phyloP scores from a whole-genome alignment of 2,797 vertebrate genomes.

The Gallirallus australis region DNA sequence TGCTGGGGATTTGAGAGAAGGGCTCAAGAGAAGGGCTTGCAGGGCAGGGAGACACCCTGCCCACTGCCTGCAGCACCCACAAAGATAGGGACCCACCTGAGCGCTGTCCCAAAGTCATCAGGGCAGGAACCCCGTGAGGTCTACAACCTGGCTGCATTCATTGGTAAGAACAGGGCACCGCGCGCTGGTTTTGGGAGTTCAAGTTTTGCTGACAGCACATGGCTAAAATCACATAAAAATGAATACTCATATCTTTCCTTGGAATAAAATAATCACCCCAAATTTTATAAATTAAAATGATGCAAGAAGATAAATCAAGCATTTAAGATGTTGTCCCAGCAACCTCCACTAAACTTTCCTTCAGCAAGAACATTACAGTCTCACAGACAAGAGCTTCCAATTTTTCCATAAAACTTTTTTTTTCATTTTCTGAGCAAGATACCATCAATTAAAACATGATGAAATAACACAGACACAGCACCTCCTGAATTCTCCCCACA shows the following conservation, averaged over 20 bases:
- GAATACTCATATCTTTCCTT: background rate
- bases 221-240: background rate
- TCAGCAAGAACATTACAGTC: background rate
- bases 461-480: background rate
- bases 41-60: background rate
- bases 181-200: background rate
- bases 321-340: background rate
- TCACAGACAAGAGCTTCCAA: background rate
- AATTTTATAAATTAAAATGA: background rate
- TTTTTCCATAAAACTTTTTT: background rate
- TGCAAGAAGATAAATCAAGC: background rate
- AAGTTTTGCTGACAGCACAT: background rate
- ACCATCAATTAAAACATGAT: background rate
- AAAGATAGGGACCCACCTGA: accelerated
- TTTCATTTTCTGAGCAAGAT: background rate
- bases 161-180: background rate
- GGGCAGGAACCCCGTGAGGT: background rate
- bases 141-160: background rate
- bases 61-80: accelerated
- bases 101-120: accelerated
- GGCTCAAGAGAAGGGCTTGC: background rate
- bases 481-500: background rate
- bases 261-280: background rate
- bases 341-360: background rate
- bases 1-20: background rate